Base-by-base conservation (phyloP, 2,888 invertebrate genomes). In the Beris chalybata region DNA sequence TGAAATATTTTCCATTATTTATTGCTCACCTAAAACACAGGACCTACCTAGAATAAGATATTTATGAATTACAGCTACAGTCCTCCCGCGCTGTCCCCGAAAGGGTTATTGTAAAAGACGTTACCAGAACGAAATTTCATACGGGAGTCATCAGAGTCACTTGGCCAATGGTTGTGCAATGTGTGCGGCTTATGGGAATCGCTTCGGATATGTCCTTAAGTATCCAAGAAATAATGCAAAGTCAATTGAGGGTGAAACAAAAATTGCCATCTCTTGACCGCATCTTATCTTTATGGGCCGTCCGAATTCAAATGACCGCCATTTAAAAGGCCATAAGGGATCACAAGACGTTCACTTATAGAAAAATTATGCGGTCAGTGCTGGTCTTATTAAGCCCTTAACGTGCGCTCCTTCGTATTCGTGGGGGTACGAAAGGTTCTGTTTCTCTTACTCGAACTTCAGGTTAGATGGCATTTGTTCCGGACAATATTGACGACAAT, bases 201-300 rank as follows among this genome's bases (percentile, higher is more conserved):
- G 29, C 43, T 52, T 50, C 38, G 4, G 38, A 52, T 48, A 32
- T 50, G 38, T 13, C 52, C 61, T 50, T 52, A 52, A 56, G 56
- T 56, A 44, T 15, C 56, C 56, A 56, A 64, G 54, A 65, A 22
- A 57, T 58, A 65, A 65, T 56, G 65, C 69, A 72, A 72, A 72
- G 70, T 72, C 71, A 72, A 72, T 72, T 72, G 72, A 71, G 72
- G 72, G 72, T 72, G 67, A 72, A 72, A 70, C 68, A 69, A 64
- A 71, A 72, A 72, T 71, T 72, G 71, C 71, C 70, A 70, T 72
- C 67, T 72, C 70, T 71, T 72, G 72, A 72, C 72, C 72, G 71
- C 72, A 71, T 72, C 72, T 72, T 72, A 72, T 72, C 72, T 72
- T 72, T 72, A 72, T 72, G 72, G 68, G 48, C 47, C 58, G 70